phyloP scores from a whole-genome alignment of 2,888 invertebrate species.

The Galerucella calmariensis region DNA sequence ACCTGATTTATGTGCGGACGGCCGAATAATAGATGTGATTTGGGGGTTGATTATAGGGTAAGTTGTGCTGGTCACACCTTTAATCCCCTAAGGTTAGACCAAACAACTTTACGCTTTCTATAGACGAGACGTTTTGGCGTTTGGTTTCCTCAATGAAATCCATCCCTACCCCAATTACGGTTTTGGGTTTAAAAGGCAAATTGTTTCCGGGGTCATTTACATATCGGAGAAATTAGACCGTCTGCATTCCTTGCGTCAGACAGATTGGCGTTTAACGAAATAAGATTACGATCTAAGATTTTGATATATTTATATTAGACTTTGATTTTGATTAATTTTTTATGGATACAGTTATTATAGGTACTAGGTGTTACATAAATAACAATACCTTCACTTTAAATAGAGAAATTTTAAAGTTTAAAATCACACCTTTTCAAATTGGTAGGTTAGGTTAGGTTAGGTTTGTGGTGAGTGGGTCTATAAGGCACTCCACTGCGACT shows the following conservation, averaged over 20 bases:
- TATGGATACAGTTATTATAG: too few species aligned
- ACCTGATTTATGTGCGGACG: conserved; percentile 40
- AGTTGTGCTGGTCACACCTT: conserved; percentile 42
- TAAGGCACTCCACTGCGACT: too few species aligned
- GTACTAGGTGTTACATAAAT: too few species aligned
- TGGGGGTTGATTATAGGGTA: conserved; percentile 44
- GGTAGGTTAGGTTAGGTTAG: too few species aligned
- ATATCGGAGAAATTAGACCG: conserved; percentile 29
- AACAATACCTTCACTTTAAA: too few species aligned
- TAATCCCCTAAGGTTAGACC: conserved; percentile 40
- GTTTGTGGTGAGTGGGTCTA: too few species aligned
- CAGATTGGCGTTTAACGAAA: conserved; percentile 8
- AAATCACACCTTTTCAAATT: too few species aligned
- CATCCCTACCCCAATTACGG: conserved; percentile 32
- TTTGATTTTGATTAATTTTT: too few species aligned
- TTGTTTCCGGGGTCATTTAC: conserved; percentile 33
- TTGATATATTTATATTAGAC: too few species aligned
- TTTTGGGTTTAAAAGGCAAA: conserved; percentile 17
- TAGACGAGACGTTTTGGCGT: conserved; percentile 32
- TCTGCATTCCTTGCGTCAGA: conserved; percentile 18
- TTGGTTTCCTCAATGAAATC: conserved; percentile 26
- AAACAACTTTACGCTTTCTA: conserved; percentile 35
- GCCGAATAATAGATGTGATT: conserved; percentile 42
- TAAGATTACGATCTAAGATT: neutral
- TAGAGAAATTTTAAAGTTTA: too few species aligned